phyloP scores from a whole-genome alignment of 1,140 invertebrate species.

The Condylostylus longicornis region DNA sequence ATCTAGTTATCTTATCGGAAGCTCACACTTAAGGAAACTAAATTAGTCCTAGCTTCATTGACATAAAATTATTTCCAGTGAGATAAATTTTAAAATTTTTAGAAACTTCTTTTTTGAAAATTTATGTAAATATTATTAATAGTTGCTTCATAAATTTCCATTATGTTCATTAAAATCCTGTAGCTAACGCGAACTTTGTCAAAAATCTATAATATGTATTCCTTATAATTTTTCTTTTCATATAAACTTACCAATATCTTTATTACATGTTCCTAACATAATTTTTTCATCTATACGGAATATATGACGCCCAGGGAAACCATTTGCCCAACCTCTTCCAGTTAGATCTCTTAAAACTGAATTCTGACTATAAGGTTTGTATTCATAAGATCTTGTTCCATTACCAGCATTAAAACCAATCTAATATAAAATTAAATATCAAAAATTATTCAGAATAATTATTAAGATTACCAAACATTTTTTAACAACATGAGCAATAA shows the following conservation, averaged over 20 bases:
- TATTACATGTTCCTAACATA: conserved; percentile 79
- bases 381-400: conserved; percentile 77
- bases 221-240: not conserved
- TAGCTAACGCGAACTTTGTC: no score
- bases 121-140: no score
- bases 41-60: no score
- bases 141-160: no score
- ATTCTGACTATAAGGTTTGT: conserved; percentile 77
- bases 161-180: no score
- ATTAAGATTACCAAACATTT: conserved; percentile 4
- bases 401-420: conserved; percentile 93
- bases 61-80: no score
- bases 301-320: conserved; percentile 75
- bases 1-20: no score
- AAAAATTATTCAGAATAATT: conserved; percentile 13
- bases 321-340: conserved; percentile 71
- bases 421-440: conserved; percentile 33
- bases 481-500: not conserved
- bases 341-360: conserved; percentile 69
- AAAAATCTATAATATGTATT: not conserved
- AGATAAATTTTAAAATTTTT: no score
- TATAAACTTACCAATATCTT: conserved; percentile 56
- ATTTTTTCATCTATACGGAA: conserved; percentile 92
- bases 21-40: no score
- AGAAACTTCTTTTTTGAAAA: no score